Evolutionary conservation across 2,797 vertebrate genomes (phyloP), one percentile per base, ranked within the genome.

Genomic region (Rhinella marina): DNA sequence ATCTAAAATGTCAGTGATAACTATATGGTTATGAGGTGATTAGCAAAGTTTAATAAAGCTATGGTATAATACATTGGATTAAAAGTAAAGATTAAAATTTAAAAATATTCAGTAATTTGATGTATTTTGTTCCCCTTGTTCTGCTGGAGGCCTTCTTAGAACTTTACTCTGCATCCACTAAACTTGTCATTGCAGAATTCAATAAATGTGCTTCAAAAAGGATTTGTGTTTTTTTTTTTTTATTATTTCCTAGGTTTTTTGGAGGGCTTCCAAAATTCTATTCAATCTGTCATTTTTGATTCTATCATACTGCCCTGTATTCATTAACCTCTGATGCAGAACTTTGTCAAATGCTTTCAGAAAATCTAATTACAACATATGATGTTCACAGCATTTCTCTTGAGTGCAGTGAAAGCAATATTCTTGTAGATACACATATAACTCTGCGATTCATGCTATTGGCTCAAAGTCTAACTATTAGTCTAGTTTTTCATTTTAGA

Each of bases 261-360:
- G 90, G 88, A 90, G 86, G 87, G 88, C 90, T 75, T 86, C 90
- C 82, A 85, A 62, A 85, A 90, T 91, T 92, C 91, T 90, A 83
- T 91, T 90, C 84, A 92, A 90, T 90, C 90, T 92, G 90, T 92
- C 91, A 91, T 83, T 84, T 90, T 87, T 89, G 86, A 86, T 90
- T 92, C 90, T 86, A 90, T 90, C 91, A 88, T 62, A 88, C 88
- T 90, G 89, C 86, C 91, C 90, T 84, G 90, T 91, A 91, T 90
- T 92, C 90, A 91, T 89, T 92, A 89, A 75, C 85, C 91, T 91
- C 89, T 91, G 91, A 92, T 92, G 90, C 3, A 23, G 90, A 92
- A 92, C 88, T 90, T 87, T 90, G 81, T 92, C 91, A 92, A 92
- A 91, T 91, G 90, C 89, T 93, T 90, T 89, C 89, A 90, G 89